Evolutionary conservation across 2,797 vertebrate species (phyloP).

Genomic region (Enteromius viviparus): DNA sequence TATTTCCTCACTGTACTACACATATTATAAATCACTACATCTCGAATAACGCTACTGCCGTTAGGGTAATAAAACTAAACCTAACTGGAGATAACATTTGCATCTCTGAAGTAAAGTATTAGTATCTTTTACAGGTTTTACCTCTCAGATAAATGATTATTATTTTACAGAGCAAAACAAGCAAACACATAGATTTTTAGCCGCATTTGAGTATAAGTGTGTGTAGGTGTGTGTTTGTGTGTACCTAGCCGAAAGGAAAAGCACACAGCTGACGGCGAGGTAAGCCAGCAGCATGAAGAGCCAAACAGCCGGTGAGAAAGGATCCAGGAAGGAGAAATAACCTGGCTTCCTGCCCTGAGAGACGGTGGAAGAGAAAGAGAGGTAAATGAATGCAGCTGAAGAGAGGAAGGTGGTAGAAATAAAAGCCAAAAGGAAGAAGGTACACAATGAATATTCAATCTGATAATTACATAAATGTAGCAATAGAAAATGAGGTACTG

Average conservation of each 20-base stretch:
- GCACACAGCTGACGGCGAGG: conserved; percentile 91
- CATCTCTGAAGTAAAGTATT: conserved; percentile 6
- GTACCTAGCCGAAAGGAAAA: conserved; percentile 93
- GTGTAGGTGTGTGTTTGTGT: conserved; percentile 40
- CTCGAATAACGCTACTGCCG: not conserved
- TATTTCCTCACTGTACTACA: not conserved
- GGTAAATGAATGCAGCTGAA: conserved; percentile 16
- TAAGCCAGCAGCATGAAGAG: conserved; percentile 97
- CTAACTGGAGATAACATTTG: not conserved
- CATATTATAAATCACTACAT: not conserved
- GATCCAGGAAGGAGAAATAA: conserved; percentile 96
- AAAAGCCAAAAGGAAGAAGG: conserved; percentile 14
- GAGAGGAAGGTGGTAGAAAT: conserved; percentile 15
- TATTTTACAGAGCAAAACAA: not conserved
- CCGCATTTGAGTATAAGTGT: not conserved
- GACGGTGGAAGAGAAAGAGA: conserved; percentile 8
- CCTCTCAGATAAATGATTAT: not conserved
- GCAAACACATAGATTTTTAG: not conserved
- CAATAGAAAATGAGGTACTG: not conserved
- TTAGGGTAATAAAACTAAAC: not conserved
- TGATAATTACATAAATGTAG: conserved; percentile 1
- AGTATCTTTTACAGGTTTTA: not conserved
- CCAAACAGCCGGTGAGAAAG: conserved; percentile 94
- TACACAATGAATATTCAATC: conserved; percentile 8
- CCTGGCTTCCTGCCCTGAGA: conserved; percentile 90